phyloP scores from a whole-genome alignment of 64 coral and sea anemone species.

The Actinia tenebrosa region DNA sequence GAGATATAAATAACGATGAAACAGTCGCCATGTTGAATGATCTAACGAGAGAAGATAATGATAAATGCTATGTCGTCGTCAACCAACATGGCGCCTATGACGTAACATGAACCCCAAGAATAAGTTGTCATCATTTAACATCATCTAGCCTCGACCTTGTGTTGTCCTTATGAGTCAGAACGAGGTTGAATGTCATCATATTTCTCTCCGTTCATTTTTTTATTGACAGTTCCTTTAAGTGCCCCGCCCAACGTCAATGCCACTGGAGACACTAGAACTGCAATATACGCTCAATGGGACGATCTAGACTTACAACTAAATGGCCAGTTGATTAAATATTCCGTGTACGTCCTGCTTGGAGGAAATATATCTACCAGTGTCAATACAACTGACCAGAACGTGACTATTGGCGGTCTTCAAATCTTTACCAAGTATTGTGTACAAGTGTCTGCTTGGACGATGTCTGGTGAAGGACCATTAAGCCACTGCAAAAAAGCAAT shows the following conservation, averaged over 20 bases:
- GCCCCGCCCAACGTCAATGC: background rate
- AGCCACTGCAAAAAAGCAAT: background rate
- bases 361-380: background rate
- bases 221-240: background rate
- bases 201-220: background rate
- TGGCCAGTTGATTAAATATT: background rate
- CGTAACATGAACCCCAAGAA: too few relatives aligned
- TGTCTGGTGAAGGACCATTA: conserved; percentile 1
- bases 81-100: too few relatives aligned
- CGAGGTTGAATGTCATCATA: too few relatives aligned
- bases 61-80: too few relatives aligned
- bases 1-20: too few relatives aligned
- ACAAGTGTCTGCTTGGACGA: background rate
- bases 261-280: background rate
- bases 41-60: too few relatives aligned
- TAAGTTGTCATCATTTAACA: background rate
- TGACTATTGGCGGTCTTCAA: background rate
- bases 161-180: too few relatives aligned
- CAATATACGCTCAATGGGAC: background rate
- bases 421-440: background rate
- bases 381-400: background rate
- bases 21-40: too few relatives aligned
- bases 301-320: background rate
- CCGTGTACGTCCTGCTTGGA: background rate
- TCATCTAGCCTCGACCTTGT: background rate